phyloP scores from a whole-genome alignment of 2,113 vertebrate species.

The Narcine bancroftii region DNA sequence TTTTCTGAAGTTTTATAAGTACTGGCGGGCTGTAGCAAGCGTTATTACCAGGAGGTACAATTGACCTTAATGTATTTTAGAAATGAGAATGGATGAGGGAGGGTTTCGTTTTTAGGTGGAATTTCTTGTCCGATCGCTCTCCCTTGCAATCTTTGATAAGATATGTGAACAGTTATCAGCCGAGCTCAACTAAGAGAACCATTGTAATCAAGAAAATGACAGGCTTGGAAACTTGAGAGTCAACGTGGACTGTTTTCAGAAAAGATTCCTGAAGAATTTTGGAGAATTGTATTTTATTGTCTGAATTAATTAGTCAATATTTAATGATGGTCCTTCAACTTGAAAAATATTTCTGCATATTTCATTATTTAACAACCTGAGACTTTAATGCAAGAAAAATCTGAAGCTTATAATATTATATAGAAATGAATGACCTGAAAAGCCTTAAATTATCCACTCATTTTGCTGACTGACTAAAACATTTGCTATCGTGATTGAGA shows the following conservation, averaged over 20 bases:
- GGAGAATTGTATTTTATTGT: background rate
- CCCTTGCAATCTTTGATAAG: background rate
- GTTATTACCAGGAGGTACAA: background rate
- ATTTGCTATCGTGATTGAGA: background rate
- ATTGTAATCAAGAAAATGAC: background rate
- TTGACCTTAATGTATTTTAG: background rate
- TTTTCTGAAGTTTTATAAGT: background rate
- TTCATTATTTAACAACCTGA: background rate
- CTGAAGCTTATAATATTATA: background rate
- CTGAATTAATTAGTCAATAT: background rate
- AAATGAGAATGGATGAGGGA: too few species aligned
- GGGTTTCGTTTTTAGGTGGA: background rate
- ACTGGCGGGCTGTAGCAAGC: background rate
- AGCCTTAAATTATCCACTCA: background rate
- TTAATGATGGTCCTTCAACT: background rate
- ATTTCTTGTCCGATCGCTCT: background rate
- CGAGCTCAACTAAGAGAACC: background rate
- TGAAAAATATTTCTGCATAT: background rate
- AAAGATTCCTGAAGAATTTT: background rate
- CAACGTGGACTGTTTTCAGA: background rate
- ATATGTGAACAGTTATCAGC: background rate
- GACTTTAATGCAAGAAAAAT: background rate
- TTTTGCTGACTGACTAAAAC: background rate
- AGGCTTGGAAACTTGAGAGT: background rate
- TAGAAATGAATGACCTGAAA: background rate